Conservation (phyloP, 2,797 vertebrate species). For the Lacerta viridis region DNA sequence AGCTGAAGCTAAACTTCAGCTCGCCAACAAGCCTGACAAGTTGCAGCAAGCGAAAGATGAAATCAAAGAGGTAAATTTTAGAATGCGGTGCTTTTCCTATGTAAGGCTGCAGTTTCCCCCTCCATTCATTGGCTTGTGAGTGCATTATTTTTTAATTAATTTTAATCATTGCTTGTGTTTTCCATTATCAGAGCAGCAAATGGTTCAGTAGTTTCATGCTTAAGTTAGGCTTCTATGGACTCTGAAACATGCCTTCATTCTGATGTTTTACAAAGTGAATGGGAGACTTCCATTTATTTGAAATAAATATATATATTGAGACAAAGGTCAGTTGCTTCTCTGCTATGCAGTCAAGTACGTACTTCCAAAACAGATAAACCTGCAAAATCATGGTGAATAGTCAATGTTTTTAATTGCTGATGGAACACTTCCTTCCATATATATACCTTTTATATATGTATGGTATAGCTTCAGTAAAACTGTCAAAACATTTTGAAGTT, state of each 20-base stretch:
- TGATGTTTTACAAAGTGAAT: conserved; percentile 47
- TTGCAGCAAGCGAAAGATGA: conserved; percentile 97
- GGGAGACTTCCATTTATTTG: conserved; percentile 50
- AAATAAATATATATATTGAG: conserved; percentile 13
- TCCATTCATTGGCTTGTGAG: conserved; percentile 70
- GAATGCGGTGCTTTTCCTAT: conserved; percentile 40
- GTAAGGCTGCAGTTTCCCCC: conserved; percentile 17
- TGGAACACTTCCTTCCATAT: conserved; percentile 66
- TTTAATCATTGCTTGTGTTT: conserved; percentile 65
- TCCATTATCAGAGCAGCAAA: not conserved
- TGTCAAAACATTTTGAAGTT: conserved; percentile 73
- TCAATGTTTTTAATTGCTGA: conserved; percentile 53
- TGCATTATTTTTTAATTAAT: conserved; percentile 71
- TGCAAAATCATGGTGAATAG: not conserved
- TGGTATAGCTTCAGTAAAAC: conserved; percentile 77
- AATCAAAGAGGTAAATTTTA: conserved; percentile 90
- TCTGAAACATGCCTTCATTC: conserved; percentile 55
- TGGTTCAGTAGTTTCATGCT: not conserved
- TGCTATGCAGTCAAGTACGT: conserved; percentile 43
- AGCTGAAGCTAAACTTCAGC: conserved; percentile 95
- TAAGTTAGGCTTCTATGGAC: conserved; percentile 44
- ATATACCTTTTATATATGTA: conserved; percentile 70
- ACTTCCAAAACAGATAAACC: conserved; percentile 14
- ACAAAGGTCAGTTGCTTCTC: conserved; percentile 21
- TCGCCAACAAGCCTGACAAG: conserved; percentile 96